A percentile compares a stretch with the other conserved stretches of the same genome.
These are phyloP conservation scores for Drosophila anceps DNA, from an alignment of 2,888 invertebrate genomes.

Conservation along the genomic window DNA sequence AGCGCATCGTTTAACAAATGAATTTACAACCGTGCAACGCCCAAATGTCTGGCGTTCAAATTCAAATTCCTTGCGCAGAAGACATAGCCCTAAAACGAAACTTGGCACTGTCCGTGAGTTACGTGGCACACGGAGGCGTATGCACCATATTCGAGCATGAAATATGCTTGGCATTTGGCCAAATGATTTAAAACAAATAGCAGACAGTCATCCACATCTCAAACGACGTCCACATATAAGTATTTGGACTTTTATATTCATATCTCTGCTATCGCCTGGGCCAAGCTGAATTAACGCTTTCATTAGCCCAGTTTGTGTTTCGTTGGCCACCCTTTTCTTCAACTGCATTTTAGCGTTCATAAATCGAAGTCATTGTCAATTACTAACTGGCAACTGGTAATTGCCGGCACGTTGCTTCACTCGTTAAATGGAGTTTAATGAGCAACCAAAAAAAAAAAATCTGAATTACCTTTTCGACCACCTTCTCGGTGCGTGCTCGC, in stretches of 20 bases:
- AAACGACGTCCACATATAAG: neutral
- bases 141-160: slow-evolving; percentile 63
- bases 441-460: slow-evolving; percentile 45
- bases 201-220: slow-evolving; percentile 29
- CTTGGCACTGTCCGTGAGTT: slow-evolving; percentile 63
- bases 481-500: slow-evolving; percentile 64
- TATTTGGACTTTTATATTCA: slow-evolving; percentile 9
- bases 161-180: slow-evolving; percentile 74
- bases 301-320: slow-evolving; percentile 76
- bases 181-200: slow-evolving; percentile 75
- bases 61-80: slow-evolving; percentile 78
- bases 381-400: slow-evolving; percentile 40
- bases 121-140: slow-evolving; percentile 75
- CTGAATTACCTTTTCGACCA: slow-evolving; percentile 12
- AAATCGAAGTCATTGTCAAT: slow-evolving; percentile 68
- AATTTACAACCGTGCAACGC: slow-evolving; percentile 86
- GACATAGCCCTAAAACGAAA: slow-evolving; percentile 50
- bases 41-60: slow-evolving; percentile 86
- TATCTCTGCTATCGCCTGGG: neutral
- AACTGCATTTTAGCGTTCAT: slow-evolving; percentile 60
- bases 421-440: slow-evolving; percentile 76
- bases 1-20: slow-evolving; percentile 86
- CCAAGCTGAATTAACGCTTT: slow-evolving; percentile 71
- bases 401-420: slow-evolving; percentile 50
- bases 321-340: slow-evolving; percentile 58